These are phyloP conservation scores for Hydractinia echinata DNA, from an alignment of 30 jellyfish, hydroid and myxozoan species.

Conservation along the genomic window DNA sequence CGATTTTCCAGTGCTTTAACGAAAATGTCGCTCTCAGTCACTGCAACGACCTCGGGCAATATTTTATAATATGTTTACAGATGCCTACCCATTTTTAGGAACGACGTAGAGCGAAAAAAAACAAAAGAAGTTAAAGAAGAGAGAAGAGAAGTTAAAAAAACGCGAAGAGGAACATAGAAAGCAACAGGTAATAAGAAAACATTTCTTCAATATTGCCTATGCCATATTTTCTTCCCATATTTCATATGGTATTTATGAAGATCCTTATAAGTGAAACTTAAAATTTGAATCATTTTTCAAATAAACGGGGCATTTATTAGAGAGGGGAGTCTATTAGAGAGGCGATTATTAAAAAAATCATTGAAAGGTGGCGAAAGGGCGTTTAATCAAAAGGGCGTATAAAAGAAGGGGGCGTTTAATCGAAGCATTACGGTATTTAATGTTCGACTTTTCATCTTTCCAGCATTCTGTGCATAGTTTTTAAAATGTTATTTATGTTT, in stretches of 20 bases:
- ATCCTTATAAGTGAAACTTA: too few species aligned
- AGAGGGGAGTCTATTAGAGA: too few species aligned
- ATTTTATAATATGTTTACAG: not conserved
- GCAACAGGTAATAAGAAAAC: constrained; percentile 21
- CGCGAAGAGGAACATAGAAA: constrained; percentile 30
- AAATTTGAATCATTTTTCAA: too few species aligned
- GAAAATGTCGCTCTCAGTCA: too few species aligned
- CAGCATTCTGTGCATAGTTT: not conserved
- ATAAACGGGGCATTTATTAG: too few species aligned
- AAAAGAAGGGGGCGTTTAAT: too few species aligned
- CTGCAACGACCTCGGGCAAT: too few species aligned
- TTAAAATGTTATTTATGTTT: not conserved
- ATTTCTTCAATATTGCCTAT: not conserved
- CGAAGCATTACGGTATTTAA: too few species aligned
- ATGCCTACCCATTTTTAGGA: constrained; percentile 18
- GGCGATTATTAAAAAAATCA: not conserved
- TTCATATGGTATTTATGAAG: too few species aligned
- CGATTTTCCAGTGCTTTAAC: too few species aligned
- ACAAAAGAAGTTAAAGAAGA: constrained; percentile 16
- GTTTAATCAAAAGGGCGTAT: not conserved
- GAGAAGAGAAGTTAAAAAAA: constrained; percentile 36
- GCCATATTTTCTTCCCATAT: not conserved
- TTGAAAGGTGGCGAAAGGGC: not conserved
- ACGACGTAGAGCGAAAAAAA: constrained; percentile 26
- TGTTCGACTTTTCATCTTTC: too few species aligned